Percentiles rank a stretch among this genome's conserved stretches.
These are phyloP conservation scores for Aphelinus certus DNA, from an alignment of 1,140 invertebrate genomes.

Conservation along the genomic window DNA sequence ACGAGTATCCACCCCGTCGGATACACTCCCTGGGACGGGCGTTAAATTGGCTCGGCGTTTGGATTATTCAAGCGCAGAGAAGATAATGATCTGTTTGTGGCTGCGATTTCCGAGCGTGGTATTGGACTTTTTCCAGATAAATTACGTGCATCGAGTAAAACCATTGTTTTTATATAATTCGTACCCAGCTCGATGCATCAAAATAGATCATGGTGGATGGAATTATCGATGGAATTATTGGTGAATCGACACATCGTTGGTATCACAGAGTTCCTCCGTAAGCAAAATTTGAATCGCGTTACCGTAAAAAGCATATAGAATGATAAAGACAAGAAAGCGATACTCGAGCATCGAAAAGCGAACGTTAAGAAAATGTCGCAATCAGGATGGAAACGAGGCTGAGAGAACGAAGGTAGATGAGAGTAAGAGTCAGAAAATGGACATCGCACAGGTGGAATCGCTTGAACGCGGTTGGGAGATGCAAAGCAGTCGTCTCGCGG, in stretches of 20 bases:
- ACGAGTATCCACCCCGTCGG: not conserved
- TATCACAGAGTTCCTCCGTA: no score
- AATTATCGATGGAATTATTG: no score
- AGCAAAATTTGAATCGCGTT: no score
- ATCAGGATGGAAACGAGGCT: not conserved
- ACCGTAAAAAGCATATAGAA: no score
- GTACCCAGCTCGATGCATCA: no score
- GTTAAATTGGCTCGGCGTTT: not conserved
- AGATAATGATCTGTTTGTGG: not conserved
- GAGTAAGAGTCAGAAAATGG: not conserved
- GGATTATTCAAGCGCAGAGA: not conserved
- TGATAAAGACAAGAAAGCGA: no score
- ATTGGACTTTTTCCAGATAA: not conserved
- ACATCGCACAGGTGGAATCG: constrained; percentile 12
- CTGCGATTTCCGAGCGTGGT: not conserved
- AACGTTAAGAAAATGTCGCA: not conserved
- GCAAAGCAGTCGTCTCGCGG: constrained; percentile 43
- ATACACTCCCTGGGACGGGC: no score
- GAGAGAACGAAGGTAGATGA: not conserved
- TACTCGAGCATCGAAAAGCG: not conserved
- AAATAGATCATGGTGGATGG: no score
- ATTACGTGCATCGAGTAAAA: not conserved
- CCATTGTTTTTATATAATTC: not conserved
- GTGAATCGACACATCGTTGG: no score
- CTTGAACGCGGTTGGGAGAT: constrained; percentile 37